Base-by-base conservation (phyloP, 1,140 invertebrate species). In the Parapsyche elsis region DNA sequence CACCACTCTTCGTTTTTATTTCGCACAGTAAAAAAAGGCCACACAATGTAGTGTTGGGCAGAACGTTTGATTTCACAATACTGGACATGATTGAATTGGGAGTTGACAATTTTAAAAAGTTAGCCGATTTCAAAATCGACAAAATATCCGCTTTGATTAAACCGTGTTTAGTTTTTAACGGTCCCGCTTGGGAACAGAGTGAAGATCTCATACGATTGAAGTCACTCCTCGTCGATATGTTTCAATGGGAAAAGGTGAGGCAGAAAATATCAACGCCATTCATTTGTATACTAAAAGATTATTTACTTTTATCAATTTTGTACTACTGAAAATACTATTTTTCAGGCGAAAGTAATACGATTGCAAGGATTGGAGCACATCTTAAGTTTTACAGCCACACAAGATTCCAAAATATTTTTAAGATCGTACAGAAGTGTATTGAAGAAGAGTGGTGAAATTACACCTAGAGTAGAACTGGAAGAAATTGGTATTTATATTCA, bases 71-170 rank as follows among this genome's bases (percentile, higher is more conserved):
- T 88, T 91, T 95, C 84, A 93, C 94, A 67, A 87, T 99, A 26
- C 88, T 99, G 53, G 98, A 99, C 86, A 99, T 99, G 96, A 92
- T 98, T 84, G 98, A 99, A 90, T 91, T 99, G 80, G 96, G 96
- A 21, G 91, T 99, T 16, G 94, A 96, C 81, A 92, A 94, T 61
- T 98, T 93, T 85, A 93, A 93, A 88, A 88, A 92, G 9, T 89
- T 98, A 85, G 87, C 91, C 61, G 94, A 96, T 44, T 97, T 98
- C 84, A 93, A 95, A 85, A 91, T 91, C 73, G 91, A 92, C 24
- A 98, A 97, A 89, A 92, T 97, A 24, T 84, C 93, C 0, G 86
- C 92, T 26, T 97, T 96, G 10, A 92, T 92, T 0, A 99, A 99
- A 88, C 98, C 98, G 2, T 95, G 97, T 85, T 87, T 99, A 10